phyloP scores from a whole-genome alignment of 2,113 vertebrate species.

The Anarrhichthys ocellatus region DNA sequence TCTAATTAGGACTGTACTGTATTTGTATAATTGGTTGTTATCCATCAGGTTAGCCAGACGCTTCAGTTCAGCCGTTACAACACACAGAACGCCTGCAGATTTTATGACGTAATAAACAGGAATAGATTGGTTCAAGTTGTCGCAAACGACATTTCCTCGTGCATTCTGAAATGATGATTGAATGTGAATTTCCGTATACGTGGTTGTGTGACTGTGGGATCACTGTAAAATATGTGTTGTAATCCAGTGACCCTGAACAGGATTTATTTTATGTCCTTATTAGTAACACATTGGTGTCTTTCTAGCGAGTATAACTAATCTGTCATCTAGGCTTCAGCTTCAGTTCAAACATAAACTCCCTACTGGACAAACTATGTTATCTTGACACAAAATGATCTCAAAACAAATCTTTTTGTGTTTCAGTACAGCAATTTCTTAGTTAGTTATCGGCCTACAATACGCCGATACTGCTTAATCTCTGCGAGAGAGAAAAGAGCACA shows the following conservation, averaged over 20 bases:
- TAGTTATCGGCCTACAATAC: neutral
- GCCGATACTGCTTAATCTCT: neutral
- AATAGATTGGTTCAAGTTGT: neutral
- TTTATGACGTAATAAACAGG: neutral
- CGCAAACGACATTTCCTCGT: neutral
- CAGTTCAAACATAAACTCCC: neutral
- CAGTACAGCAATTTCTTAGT: neutral
- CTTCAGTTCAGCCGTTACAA: neutral
- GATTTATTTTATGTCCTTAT: neutral
- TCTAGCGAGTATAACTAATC: neutral
- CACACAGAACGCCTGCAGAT: neutral
- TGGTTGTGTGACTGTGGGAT: neutral
- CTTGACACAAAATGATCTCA: neutral
- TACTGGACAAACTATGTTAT: neutral
- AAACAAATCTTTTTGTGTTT: neutral
- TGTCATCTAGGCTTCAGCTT: neutral
- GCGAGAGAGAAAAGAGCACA: neutral
- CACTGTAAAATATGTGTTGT: neutral
- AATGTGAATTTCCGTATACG: neutral
- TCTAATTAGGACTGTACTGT: conserved; percentile 11
- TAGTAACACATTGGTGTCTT: neutral
- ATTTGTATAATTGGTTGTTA: neutral
- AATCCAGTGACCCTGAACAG: neutral
- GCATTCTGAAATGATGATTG: neutral
- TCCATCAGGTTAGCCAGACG: neutral